Percentiles rank a stretch among this genome's conserved stretches.
Evolutionary conservation across 2,888 invertebrate genomes (phyloP).

Genomic region (Himalopsyche japonica): DNA sequence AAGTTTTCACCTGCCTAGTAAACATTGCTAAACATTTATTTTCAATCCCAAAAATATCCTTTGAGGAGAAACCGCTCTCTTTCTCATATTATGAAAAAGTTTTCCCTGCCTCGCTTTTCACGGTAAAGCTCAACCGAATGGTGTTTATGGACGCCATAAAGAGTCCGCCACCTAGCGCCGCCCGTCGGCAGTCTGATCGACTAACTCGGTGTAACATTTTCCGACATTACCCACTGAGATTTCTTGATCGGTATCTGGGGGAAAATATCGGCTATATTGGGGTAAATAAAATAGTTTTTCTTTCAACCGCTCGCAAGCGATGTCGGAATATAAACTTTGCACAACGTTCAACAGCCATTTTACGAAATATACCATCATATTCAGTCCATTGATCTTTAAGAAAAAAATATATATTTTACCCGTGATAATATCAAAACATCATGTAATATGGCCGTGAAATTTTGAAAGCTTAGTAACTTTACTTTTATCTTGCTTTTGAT

Average conservation of each 20-base stretch:
- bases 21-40: not conserved
- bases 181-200: constrained; percentile 18
- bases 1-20: not conserved
- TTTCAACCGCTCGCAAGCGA: not conserved
- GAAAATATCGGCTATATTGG: constrained; percentile 31
- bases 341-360: too few species aligned
- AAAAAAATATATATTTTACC: not conserved
- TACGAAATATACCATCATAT: too few species aligned
- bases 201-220: constrained; percentile 14
- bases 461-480: too few species aligned
- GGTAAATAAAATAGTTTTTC: constrained; percentile 28
- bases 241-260: constrained; percentile 37
- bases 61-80: not conserved
- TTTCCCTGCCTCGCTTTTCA: not conserved
- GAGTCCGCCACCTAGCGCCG: constrained; percentile 15
- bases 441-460: too few species aligned
- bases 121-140: constrained; percentile 12
- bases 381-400: not conserved
- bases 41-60: not conserved
- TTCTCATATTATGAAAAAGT: not conserved
- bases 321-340: not conserved
- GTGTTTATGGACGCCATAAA: constrained; percentile 30
- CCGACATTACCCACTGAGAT: constrained; percentile 30
- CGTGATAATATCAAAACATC: too few species aligned
- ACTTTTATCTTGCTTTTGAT: too few species aligned